Conservation (phyloP, 2,888 invertebrate genomes). For the Elmis aenea region DNA sequence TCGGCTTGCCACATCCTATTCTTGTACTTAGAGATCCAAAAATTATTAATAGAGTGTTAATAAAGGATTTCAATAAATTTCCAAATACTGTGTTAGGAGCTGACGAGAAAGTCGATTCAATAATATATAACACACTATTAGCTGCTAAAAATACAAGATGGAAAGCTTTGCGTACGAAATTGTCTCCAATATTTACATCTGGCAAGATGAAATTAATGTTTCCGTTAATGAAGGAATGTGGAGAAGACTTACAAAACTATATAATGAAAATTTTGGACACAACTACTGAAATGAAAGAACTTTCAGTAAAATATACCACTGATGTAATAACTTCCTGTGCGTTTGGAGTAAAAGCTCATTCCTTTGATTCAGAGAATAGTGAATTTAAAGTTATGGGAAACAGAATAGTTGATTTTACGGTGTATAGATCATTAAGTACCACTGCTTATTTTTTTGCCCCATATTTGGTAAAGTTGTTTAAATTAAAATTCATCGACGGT, state of each 20-base stretch:
- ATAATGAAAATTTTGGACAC: conserved; percentile 15
- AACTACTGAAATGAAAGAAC: conserved; percentile 35
- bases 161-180: conserved; percentile 49
- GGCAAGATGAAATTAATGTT: conserved; percentile 54
- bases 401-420: conserved; percentile 37
- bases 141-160: conserved; percentile 49
- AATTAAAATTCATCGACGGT: conserved; percentile 36
- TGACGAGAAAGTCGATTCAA: conserved; percentile 42
- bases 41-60: conserved; percentile 46
- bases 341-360: conserved; percentile 46
- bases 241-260: conserved; percentile 31
- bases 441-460: conserved; percentile 39
- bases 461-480: conserved; percentile 36
- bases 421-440: conserved; percentile 31
- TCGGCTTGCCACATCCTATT: conserved; percentile 48
- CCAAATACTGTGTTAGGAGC: conserved; percentile 46
- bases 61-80: conserved; percentile 50
- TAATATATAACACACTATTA: conserved; percentile 45
- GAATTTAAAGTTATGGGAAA: conserved; percentile 42
- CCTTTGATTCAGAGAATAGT: conserved; percentile 38
- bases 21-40: conserved; percentile 47
- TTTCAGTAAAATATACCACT: conserved; percentile 44
- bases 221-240: conserved; percentile 44
- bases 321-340: conserved; percentile 48
- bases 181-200: conserved; percentile 52